Evolutionary conservation across 2,113 vertebrate genomes (phyloP).

Genomic region (Ascaphus truei): DNA sequence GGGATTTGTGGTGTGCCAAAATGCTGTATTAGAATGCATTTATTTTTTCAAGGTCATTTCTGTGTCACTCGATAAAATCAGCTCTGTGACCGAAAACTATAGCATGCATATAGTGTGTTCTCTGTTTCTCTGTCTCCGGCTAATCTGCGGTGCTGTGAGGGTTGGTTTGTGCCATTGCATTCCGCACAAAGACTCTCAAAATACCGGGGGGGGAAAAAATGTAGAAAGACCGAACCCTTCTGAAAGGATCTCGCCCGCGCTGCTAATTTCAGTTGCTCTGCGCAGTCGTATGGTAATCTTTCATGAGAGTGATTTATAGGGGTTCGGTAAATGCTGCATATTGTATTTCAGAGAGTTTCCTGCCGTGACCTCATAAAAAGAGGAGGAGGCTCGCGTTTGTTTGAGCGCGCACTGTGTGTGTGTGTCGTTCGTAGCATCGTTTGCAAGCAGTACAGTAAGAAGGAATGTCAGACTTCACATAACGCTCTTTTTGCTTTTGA

Average conservation of each 20-base stretch:
- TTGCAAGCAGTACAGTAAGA: slow-evolving; percentile 91
- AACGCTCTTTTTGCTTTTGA: slow-evolving; percentile 81
- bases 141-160: neutral
- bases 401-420: slow-evolving; percentile 81
- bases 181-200: slow-evolving; percentile 5
- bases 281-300: slow-evolving; percentile 68
- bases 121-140: neutral
- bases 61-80: neutral
- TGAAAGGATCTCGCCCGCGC: neutral
- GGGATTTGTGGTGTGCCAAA: slow-evolving; percentile 11
- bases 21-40: neutral
- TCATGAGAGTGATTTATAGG: slow-evolving; percentile 77
- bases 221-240: neutral
- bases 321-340: slow-evolving; percentile 81
- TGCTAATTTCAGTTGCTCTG: slow-evolving; percentile 53
- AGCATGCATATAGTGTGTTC: neutral
- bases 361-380: slow-evolving; percentile 96
- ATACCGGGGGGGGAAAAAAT: neutral
- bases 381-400: slow-evolving; percentile 91
- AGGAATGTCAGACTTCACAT: slow-evolving; percentile 93
- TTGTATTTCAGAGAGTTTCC: slow-evolving; percentile 85
- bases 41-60: slow-evolving; percentile 17
- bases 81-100: neutral
- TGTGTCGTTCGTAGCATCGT: slow-evolving; percentile 91
- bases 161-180: slow-evolving; percentile 11